These are phyloP conservation scores for Drosophila silvestris DNA, from an alignment of 2,888 invertebrate species.

Conservation along the genomic window DNA sequence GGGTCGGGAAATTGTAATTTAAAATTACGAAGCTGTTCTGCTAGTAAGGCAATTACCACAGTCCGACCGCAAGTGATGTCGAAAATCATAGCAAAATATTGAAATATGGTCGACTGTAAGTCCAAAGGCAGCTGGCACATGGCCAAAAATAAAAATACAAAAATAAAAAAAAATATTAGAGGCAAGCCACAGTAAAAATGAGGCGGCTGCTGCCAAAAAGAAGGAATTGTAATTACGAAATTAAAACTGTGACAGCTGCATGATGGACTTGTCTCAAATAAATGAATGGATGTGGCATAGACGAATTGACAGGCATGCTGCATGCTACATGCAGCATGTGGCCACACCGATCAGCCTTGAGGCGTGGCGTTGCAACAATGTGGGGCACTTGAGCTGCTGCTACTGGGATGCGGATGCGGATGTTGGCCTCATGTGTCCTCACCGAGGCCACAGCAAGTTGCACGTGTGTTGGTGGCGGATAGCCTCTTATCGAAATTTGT, in stretches of 20 bases:
- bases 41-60: conserved; percentile 55
- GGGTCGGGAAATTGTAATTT: conserved; percentile 39
- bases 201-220: conserved; percentile 37
- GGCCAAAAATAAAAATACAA: conserved; percentile 40
- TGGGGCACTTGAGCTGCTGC: conserved; percentile 45
- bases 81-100: conserved; percentile 73
- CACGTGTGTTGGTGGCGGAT: conserved; percentile 4
- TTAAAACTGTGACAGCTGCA: conserved; percentile 76
- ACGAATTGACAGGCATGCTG: conserved; percentile 58
- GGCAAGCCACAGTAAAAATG: conserved; percentile 11
- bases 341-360: conserved; percentile 58
- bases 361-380: conserved; percentile 36
- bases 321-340: conserved; percentile 1
- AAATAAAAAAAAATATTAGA: conserved; percentile 7
- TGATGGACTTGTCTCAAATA: conserved; percentile 76
- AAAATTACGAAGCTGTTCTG: conserved; percentile 49
- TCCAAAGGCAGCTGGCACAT: conserved; percentile 46
- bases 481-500: conserved; percentile 75
- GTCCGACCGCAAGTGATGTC: conserved; percentile 57
- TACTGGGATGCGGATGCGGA: conserved; percentile 56
- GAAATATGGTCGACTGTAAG: conserved; percentile 41
- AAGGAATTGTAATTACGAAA: conserved; percentile 76
- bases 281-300: conserved; percentile 67
- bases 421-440: conserved; percentile 62
- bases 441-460: conserved; percentile 56